These are phyloP conservation scores for Pentamera pediparva DNA, from an alignment of 53 echinoderm and acorn worm species.

Conservation along the genomic window DNA sequence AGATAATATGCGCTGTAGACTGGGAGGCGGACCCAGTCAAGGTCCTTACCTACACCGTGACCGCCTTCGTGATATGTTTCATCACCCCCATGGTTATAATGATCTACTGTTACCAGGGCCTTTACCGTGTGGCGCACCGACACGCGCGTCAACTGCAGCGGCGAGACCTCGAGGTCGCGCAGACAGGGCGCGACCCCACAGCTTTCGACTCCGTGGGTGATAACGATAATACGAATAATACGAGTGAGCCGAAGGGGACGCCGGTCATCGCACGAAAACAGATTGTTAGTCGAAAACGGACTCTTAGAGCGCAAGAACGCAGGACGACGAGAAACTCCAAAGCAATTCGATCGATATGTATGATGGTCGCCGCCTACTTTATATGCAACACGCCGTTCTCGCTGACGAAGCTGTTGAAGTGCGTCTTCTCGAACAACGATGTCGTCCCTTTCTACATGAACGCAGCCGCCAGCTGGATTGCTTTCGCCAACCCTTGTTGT, in stretches of 20 bases:
- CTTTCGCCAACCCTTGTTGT: conserved; percentile 58
- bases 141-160: conserved; percentile 47
- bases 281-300: too few species aligned
- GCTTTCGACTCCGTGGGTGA: neutral
- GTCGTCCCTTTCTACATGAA: conserved; percentile 52
- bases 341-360: conserved; percentile 59
- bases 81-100: conserved; percentile 52
- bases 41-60: conserved; percentile 48
- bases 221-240: neutral
- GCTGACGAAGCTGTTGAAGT: conserved; percentile 71
- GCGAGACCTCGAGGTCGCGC: neutral
- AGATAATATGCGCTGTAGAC: conserved; percentile 72
- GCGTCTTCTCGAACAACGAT: conserved; percentile 41
- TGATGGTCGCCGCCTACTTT: conserved; percentile 52
- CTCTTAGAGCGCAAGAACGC: neutral
- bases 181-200: neutral
- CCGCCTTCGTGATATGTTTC: conserved; percentile 68
- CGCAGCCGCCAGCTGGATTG: conserved; percentile 62
- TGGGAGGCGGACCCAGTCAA: conserved; percentile 58
- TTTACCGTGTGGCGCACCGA: conserved; percentile 52
- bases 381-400: conserved; percentile 78
- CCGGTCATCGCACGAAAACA: too few species aligned
- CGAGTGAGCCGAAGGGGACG: neutral
- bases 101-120: conserved; percentile 50
- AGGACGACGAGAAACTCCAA: conserved; percentile 29